Evolutionary conservation across 2,797 vertebrate genomes (phyloP).

Genomic region (Clarias fuscus): DNA sequence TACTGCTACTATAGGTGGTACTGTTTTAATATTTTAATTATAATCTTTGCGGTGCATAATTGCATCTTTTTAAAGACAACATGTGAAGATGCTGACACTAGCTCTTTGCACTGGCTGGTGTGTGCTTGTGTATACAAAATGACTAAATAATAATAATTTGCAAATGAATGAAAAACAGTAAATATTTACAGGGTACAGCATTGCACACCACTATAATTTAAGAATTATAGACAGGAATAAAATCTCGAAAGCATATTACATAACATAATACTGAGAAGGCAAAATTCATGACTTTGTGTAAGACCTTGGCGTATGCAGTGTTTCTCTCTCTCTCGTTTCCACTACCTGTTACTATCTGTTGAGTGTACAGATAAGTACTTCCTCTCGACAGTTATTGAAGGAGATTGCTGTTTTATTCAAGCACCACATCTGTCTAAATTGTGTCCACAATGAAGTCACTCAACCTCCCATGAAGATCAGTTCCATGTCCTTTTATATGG

Average conservation of each 20-base stretch:
- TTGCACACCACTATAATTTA: not conserved
- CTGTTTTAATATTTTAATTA: slow-evolving; percentile 4
- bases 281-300: not conserved
- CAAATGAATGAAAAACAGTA: not conserved
- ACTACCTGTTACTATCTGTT: not conserved
- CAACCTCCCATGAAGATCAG: slow-evolving; percentile 23
- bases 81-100: not conserved
- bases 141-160: not conserved
- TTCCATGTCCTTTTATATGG: slow-evolving; percentile 18
- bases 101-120: not conserved
- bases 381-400: slow-evolving; percentile 33
- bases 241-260: not conserved
- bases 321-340: not conserved
- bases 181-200: not conserved
- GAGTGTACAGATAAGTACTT: slow-evolving; percentile 4
- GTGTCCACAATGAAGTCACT: slow-evolving; percentile 13
- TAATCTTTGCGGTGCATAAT: not conserved
- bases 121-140: not conserved
- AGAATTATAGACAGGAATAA: not conserved
- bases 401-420: slow-evolving; percentile 24
- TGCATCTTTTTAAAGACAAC: not conserved
- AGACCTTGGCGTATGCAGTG: not conserved
- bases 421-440: slow-evolving; percentile 34
- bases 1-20: not conserved
- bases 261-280: not conserved